Conservation (phyloP, 2,113 vertebrate genomes). For the Chunga burmeisteri region DNA sequence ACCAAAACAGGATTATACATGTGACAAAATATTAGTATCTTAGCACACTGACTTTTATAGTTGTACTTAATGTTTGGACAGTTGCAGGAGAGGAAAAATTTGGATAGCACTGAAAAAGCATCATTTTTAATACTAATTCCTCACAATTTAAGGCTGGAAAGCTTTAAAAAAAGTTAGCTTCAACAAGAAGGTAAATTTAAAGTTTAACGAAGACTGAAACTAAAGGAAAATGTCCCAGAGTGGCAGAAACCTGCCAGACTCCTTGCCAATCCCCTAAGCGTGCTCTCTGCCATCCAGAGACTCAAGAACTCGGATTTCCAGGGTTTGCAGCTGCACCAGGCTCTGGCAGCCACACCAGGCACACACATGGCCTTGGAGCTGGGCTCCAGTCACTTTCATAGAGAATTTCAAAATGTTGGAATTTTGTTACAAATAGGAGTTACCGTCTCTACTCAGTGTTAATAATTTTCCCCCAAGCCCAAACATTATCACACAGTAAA, state of each 20-base stretch:
- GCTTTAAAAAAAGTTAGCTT: not conserved
- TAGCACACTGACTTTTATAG: not conserved
- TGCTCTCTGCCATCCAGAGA: not conserved
- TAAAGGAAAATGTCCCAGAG: not conserved
- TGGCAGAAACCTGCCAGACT: not conserved
- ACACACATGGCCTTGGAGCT: rapidly evolving
- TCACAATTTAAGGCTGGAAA: not conserved
- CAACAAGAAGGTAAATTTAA: not conserved
- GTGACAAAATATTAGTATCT: not conserved
- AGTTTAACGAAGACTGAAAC: not conserved
- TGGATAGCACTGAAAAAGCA: not conserved
- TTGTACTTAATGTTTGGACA: not conserved
- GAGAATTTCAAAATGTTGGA: not conserved
- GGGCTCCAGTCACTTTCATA: not conserved
- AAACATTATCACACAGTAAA: not conserved
- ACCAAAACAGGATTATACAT: not conserved
- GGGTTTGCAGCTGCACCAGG: not conserved
- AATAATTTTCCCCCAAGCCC: not conserved
- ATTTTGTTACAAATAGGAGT: not conserved
- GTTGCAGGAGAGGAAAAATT: not conserved
- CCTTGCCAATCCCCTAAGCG: not conserved
- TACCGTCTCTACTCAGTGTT: not conserved
- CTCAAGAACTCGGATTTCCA: not conserved
- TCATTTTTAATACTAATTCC: not conserved
- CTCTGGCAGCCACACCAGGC: not conserved